These are phyloP conservation scores for Passer montanus DNA, from an alignment of 2,113 vertebrate genomes.

Conservation along the genomic window DNA sequence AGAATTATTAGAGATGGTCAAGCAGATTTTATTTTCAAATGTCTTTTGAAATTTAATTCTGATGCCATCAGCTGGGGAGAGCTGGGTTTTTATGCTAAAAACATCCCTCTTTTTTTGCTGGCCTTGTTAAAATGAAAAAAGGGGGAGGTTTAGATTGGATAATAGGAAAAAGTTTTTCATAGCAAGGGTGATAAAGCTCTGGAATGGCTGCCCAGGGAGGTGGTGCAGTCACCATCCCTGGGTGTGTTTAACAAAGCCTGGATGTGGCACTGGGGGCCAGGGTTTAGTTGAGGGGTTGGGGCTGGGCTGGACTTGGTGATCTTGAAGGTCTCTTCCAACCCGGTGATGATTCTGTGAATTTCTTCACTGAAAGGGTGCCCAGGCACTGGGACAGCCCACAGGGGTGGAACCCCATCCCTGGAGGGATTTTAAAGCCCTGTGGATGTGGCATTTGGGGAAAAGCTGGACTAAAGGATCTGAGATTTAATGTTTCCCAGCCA, in stretches of 20 bases:
- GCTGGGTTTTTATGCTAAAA: background rate
- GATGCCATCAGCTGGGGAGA: background rate
- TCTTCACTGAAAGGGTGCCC: accelerated
- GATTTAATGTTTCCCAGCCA: accelerated
- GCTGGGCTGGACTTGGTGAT: no score
- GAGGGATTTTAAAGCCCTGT: background rate
- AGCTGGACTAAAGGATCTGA: accelerated
- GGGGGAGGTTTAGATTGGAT: background rate
- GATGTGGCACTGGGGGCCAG: no score
- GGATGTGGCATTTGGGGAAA: background rate
- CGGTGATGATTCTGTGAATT: no score
- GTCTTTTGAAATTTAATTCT: background rate
- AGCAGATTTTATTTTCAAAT: background rate
- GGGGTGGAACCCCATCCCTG: background rate
- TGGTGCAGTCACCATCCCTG: no score
- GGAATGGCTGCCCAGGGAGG: no score
- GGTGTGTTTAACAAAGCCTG: no score
- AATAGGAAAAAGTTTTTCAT: no score
- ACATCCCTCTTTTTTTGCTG: background rate
- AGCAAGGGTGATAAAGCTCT: no score
- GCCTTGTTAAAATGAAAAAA: background rate
- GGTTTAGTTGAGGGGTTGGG: no score
- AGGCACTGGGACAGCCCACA: background rate
- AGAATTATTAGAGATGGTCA: background rate
- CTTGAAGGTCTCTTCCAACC: no score